Evolutionary conservation across 2,888 invertebrate species (phyloP), one percentile per base, ranked within the genome.

Genomic region (Blastobasis adustella): DNA sequence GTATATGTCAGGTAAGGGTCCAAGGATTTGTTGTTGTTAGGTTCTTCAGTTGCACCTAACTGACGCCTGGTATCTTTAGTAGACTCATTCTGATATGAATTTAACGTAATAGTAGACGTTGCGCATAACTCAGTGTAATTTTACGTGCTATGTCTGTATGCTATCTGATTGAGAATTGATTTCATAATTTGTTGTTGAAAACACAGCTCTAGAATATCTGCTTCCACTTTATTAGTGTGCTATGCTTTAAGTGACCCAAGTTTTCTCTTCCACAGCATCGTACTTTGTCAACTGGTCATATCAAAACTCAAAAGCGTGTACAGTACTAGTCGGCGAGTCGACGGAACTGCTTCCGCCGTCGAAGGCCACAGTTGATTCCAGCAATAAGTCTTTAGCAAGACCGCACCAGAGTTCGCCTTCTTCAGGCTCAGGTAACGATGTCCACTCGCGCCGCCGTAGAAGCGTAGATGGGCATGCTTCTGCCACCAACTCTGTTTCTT

Each of bases 271-370:
- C 63, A 63, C 90, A 95, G 95, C 93, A 60, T 94, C 95, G 68
- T 95, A 94, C 84, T 91, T 95, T 67, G 91, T 95, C 69, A 94
- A 94, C 83, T 95, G 94, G 94, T 94, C 95, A 80, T 94, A 94
- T 89, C 93, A 94, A 82, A 93, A 93, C 69, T 91, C 95, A 62
- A 94, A 94, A 79, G 93, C 95, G 55, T 96, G 96, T 90, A 93
- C 94, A 73, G 95, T 96, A 66, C 89, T 95, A 73, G 95, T 96
- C 65, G 94, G 93, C 66, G 95, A 95, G 76, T 93, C 92, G 69
- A 86, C 92, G 58, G 93, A 93, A 79, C 89, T 92, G 63, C 89
- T 90, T 57, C 87, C 91, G 60, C 91, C 94, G 54, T 91, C 93
- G 53, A 94, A 94, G 83, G 90, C 92, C 66, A 91, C 92, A 61